phyloP scores from a whole-genome alignment of 2,113 vertebrate genomes.

The Myxocyprinus asiaticus region DNA sequence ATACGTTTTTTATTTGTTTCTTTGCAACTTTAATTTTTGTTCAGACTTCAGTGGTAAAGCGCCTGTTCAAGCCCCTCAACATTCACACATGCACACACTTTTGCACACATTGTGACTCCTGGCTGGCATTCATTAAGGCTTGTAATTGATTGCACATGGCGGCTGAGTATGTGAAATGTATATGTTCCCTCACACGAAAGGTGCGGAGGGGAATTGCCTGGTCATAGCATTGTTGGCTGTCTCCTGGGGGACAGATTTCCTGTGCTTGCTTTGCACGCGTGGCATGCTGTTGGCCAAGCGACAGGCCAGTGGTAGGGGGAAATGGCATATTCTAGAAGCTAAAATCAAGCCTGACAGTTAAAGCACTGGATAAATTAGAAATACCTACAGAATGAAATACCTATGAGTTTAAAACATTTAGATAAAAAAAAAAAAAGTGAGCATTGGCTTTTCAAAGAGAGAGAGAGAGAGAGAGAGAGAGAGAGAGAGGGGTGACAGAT shows the following conservation, averaged over 20 bases:
- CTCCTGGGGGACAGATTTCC: slow-evolving; percentile 71
- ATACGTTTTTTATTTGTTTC: background rate
- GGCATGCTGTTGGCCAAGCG: slow-evolving; percentile 72
- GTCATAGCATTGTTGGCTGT: slow-evolving; percentile 68
- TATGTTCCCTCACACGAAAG: slow-evolving; percentile 69
- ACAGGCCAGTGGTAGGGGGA: slow-evolving; percentile 53
- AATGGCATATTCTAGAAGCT: slow-evolving; percentile 49
- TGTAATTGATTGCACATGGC: slow-evolving; percentile 83
- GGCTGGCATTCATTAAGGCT: slow-evolving; percentile 78
- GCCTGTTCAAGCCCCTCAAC: background rate
- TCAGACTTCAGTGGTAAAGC: slow-evolving; percentile 54
- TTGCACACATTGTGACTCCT: slow-evolving; percentile 38
- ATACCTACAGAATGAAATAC: no score
- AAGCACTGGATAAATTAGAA: slow-evolving; percentile 6
- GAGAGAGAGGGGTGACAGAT: slow-evolving; percentile 1
- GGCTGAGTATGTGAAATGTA: slow-evolving; percentile 65
- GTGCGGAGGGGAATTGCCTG: slow-evolving; percentile 80
- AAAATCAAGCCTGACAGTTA: slow-evolving; percentile 57
- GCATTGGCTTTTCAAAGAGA: no score
- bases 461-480: no score
- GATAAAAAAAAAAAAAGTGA: background rate
- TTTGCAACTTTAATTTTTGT: slow-evolving; percentile 22
- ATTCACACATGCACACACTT: fast-evolving
- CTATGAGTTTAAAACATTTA: background rate
- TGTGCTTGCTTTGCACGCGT: slow-evolving; percentile 74